Conservation (phyloP, 1,140 invertebrate species). For the Saccostrea cuccullata region DNA sequence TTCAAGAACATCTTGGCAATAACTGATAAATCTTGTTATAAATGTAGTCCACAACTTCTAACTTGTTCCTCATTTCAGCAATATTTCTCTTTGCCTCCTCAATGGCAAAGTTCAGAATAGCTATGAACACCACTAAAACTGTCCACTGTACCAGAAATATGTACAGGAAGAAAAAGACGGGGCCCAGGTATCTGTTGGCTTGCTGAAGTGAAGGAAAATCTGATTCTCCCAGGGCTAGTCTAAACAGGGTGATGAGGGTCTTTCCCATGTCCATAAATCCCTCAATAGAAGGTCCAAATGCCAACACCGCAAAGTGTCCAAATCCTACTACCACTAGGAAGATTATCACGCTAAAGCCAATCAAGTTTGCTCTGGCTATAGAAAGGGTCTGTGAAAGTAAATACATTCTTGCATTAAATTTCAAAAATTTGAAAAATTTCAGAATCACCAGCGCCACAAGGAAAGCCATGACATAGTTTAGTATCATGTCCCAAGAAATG, state of each 20-base stretch:
- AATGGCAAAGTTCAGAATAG: conserved; percentile 58
- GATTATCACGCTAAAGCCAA: conserved; percentile 50
- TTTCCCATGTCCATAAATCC: conserved; percentile 50
- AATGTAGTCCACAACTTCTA: conserved; percentile 57
- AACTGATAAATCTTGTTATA: conserved; percentile 33
- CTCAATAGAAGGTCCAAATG: conserved; percentile 54
- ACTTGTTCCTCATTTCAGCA: conserved; percentile 48
- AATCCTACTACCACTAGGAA: conserved; percentile 56
- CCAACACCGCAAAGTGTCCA: conserved; percentile 51
- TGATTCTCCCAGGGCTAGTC: conserved; percentile 60
- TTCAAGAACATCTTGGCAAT: not conserved
- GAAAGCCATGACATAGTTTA: conserved; percentile 59
- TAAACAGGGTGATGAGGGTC: conserved; percentile 56
- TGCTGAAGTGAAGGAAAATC: conserved; percentile 54
- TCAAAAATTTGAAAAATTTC: conserved; percentile 63
- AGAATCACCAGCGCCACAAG: conserved; percentile 60
- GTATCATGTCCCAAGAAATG: conserved; percentile 59
- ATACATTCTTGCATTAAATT: conserved; percentile 62
- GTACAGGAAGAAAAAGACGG: conserved; percentile 61
- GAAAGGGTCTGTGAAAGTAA: conserved; percentile 52
- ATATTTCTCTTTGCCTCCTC: conserved; percentile 48
- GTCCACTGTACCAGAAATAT: conserved; percentile 55
- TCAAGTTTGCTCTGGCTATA: conserved; percentile 44
- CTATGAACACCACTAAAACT: conserved; percentile 59
- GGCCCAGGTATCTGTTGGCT: conserved; percentile 57